Conservation (phyloP, 2,888 invertebrate genomes). For the Monochamus alternatus region DNA sequence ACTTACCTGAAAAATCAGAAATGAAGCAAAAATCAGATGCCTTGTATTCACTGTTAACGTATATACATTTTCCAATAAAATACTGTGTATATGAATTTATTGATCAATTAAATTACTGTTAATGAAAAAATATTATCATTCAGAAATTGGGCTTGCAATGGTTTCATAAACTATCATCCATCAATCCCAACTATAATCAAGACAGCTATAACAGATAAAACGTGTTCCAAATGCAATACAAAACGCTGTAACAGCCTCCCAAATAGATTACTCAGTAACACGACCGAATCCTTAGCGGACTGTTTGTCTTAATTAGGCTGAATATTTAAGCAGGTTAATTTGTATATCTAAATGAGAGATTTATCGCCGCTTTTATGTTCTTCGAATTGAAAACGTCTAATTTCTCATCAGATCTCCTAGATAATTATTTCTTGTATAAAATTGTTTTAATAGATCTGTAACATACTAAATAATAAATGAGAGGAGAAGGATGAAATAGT, state of each 20-base stretch:
- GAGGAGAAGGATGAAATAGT: too few species aligned
- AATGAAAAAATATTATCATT: not conserved
- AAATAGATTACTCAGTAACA: too few species aligned
- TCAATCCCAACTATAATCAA: not conserved
- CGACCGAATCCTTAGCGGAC: not conserved
- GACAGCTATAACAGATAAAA: too few species aligned
- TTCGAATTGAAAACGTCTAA: not conserved
- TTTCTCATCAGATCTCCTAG: not conserved
- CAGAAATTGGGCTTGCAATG: not conserved
- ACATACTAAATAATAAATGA: too few species aligned
- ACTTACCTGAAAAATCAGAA: too few species aligned
- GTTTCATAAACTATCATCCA: not conserved
- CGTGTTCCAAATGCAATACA: not conserved
- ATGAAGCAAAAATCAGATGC: too few species aligned
- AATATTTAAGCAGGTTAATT: slow-evolving; percentile 15
- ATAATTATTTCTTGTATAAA: not conserved
- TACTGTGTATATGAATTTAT: too few species aligned
- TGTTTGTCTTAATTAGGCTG: slow-evolving; percentile 17
- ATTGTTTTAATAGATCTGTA: not conserved
- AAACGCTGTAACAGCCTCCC: too few species aligned
- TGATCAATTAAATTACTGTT: too few species aligned
- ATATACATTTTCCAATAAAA: too few species aligned
- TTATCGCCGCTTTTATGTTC: slow-evolving; percentile 10
- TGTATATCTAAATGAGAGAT: slow-evolving; percentile 11
- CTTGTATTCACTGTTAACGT: too few species aligned